Percentiles rank a stretch among this genome's conserved stretches.
Conservation (phyloP, 2,888 invertebrate genomes). For the Ophion costatus region DNA sequence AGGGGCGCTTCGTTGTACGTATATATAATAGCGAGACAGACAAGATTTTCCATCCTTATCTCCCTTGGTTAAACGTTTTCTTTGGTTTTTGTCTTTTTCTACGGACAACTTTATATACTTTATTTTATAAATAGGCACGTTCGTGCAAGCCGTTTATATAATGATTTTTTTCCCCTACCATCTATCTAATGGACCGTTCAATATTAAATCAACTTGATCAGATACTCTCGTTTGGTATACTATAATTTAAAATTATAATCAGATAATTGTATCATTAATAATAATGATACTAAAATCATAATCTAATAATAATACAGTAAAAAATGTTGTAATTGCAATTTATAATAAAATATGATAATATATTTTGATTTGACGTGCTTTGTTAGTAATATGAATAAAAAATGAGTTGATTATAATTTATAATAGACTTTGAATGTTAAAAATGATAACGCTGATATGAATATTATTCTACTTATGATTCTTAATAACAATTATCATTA, state of each 20-base stretch:
- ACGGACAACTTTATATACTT: not conserved
- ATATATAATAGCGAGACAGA: constrained; percentile 18
- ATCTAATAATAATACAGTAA: not conserved
- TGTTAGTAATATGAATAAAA: not conserved
- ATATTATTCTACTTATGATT: too few relatives aligned
- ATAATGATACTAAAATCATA: not conserved
- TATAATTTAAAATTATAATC: not conserved
- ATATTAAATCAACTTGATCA: not conserved
- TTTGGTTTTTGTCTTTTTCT: not conserved
- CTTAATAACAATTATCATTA: too few relatives aligned
- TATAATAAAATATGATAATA: too few relatives aligned
- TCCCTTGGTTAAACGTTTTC: not conserved
- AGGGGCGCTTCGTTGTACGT: constrained; percentile 52
- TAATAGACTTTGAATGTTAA: too few relatives aligned
- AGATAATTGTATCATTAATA: not conserved
- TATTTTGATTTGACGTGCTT: not conserved
- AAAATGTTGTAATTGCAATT: too few relatives aligned
- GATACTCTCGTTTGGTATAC: not conserved
- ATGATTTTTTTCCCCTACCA: not conserved
- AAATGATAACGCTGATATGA: too few relatives aligned
- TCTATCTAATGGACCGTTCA: not conserved
- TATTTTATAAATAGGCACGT: not conserved
- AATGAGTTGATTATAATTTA: too few relatives aligned
- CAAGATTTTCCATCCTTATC: constrained; percentile 35
- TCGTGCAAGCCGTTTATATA: not conserved